Evolutionary conservation across 2,888 invertebrate species (phyloP).

Genomic region (Coronaproctus castanopsis): DNA sequence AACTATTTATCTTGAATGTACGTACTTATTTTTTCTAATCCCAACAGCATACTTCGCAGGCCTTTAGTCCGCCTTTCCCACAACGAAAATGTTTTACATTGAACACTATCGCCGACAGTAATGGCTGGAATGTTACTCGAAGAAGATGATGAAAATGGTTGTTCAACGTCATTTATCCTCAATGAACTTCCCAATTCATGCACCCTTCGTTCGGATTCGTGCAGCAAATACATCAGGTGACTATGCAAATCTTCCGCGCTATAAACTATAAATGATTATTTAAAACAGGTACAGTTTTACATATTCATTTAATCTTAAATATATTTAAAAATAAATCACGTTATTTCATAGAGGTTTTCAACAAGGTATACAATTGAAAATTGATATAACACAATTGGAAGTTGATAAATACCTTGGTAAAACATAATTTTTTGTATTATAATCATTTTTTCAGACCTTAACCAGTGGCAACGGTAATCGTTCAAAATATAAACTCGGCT

Average conservation of each 20-base stretch:
- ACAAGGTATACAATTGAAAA: too few species aligned
- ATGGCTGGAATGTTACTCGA: slow-evolving; percentile 14
- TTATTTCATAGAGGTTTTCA: background rate
- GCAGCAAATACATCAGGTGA: slow-evolving; percentile 51
- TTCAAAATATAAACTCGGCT: too few species aligned
- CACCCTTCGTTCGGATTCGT: slow-evolving; percentile 64
- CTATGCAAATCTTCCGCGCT: slow-evolving; percentile 50
- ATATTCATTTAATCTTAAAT: too few species aligned
- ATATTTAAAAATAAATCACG: too few species aligned
- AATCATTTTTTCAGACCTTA: too few species aligned
- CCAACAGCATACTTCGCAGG: slow-evolving; percentile 57
- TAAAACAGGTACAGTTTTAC: too few species aligned
- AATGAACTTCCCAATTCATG: slow-evolving; percentile 46
- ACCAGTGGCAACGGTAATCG: too few species aligned
- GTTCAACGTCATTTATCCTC: slow-evolving; percentile 18
- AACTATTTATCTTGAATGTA: too few species aligned
- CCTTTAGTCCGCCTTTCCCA: slow-evolving; percentile 71
- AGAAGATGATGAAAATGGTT: slow-evolving; percentile 14
- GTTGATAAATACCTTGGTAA: too few species aligned
- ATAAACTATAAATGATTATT: slow-evolving; percentile 36
- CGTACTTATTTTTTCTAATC: slow-evolving; percentile 66
- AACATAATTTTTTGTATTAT: too few species aligned
- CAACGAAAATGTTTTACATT: slow-evolving; percentile 62
- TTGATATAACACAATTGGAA: too few species aligned
- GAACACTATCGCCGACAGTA: slow-evolving; percentile 33